A percentile compares a stretch with the other conserved stretches of the same genome.
Conservation (phyloP, 2,888 invertebrate species). For the Druceiella hillmani region DNA sequence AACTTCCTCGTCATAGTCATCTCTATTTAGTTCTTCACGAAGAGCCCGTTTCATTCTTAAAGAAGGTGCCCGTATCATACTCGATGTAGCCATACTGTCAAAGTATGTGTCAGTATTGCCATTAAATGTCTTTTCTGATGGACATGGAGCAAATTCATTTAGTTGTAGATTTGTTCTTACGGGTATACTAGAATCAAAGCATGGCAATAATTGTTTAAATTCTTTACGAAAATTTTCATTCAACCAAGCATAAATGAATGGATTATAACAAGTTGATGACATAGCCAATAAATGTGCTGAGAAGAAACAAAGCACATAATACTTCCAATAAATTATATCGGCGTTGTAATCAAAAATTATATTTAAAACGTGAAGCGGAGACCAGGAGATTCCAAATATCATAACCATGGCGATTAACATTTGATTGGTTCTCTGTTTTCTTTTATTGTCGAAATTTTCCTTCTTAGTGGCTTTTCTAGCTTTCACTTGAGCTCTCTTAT, state of each 20-base stretch:
- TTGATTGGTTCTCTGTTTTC: conserved; percentile 88
- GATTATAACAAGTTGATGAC: conserved; percentile 96
- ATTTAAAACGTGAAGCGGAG: conserved; percentile 87
- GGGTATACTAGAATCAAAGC: conserved; percentile 51
- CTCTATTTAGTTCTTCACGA: conserved; percentile 57
- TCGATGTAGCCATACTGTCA: conserved; percentile 56
- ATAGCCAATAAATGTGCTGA: conserved; percentile 87
- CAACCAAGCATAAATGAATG: conserved; percentile 95
- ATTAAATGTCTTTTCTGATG: conserved; percentile 67
- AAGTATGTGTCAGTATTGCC: conserved; percentile 68
- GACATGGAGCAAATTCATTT: conserved; percentile 52
- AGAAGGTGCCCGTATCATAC: conserved; percentile 49
- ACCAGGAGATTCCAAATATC: conserved; percentile 95
- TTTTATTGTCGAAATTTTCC: conserved; percentile 84
- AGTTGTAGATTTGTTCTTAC: conserved; percentile 39
- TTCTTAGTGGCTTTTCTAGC: conserved; percentile 79
- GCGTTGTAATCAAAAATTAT: conserved; percentile 78
- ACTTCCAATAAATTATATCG: conserved; percentile 68
- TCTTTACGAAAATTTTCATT: conserved; percentile 95
- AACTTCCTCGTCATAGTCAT: conserved; percentile 48
- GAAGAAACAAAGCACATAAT: conserved; percentile 86
- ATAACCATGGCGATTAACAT: conserved; percentile 98
- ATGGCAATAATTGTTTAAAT: conserved; percentile 73
- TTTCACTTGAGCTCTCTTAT: conserved; percentile 75
- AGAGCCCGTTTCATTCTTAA: conserved; percentile 51